Conservation (phyloP, 2,113 vertebrate species). For the Hyperopisus bebe region DNA sequence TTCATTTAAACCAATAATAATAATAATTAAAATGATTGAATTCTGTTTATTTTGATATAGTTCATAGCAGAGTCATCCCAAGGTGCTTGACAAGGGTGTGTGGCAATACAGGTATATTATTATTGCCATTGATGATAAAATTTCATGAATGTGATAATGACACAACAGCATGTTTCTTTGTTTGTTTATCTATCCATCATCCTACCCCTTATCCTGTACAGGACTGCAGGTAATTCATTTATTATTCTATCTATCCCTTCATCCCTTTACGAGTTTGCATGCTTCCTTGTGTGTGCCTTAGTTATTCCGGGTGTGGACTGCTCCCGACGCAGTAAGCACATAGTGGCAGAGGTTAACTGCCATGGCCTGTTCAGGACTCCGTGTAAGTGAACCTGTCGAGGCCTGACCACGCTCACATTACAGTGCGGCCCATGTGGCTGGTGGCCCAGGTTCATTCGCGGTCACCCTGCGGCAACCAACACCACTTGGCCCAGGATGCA, state of each 20-base stretch:
- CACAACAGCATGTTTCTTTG: neutral
- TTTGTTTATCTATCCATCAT: neutral
- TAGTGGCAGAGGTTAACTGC: neutral
- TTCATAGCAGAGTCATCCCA: neutral
- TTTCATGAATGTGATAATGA: neutral
- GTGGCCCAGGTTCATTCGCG: neutral
- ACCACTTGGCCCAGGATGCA: neutral
- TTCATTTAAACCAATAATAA: neutral
- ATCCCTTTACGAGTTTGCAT: neutral
- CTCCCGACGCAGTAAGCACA: neutral
- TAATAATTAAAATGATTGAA: neutral
- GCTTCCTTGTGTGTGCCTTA: neutral
- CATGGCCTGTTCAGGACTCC: neutral
- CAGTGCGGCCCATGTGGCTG: neutral
- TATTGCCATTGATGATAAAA: neutral
- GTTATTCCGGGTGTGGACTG: neutral
- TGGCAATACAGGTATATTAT: neutral
- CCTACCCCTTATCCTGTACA: neutral
- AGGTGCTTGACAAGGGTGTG: neutral
- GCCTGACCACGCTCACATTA: neutral
- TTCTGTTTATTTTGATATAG: neutral
- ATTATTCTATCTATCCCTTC: neutral
- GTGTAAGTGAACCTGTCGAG: slow-evolving; percentile 5
- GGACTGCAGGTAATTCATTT: neutral
- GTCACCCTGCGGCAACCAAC: neutral